These are phyloP conservation scores for Chaetodon trifasciatus DNA, from an alignment of 2,797 vertebrate species.

Conservation along the genomic window DNA sequence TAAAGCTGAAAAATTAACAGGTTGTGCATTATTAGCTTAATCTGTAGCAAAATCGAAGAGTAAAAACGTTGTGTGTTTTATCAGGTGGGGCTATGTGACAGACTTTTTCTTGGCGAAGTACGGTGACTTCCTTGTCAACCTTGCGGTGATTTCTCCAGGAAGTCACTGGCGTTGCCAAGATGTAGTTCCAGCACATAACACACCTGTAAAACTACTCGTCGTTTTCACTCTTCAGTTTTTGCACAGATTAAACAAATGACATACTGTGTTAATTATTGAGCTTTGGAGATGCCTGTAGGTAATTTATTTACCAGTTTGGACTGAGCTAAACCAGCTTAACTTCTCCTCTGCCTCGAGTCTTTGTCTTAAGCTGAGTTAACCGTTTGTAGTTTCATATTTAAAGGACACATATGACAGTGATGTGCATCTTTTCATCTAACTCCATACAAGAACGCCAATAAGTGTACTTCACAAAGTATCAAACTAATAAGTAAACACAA, in stretches of 20 bases:
- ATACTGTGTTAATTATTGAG: background rate
- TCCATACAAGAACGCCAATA: background rate
- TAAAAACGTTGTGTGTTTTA: background rate
- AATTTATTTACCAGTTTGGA: background rate
- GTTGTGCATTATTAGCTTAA: background rate
- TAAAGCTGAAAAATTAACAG: background rate
- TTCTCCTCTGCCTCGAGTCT: background rate
- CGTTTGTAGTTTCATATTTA: background rate
- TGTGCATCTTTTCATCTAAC: background rate
- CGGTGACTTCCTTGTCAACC: background rate
- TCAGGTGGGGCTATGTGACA: background rate
- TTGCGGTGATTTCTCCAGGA: background rate
- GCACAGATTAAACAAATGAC: background rate
- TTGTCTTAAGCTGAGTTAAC: background rate
- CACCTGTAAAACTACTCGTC: background rate
- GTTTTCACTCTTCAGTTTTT: background rate
- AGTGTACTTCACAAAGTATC: background rate
- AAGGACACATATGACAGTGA: background rate
- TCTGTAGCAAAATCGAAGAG: background rate
- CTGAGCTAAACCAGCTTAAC: background rate
- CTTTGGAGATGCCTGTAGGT: no score
- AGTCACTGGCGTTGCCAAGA: background rate
- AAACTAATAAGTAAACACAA: background rate
- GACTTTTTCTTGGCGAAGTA: background rate
- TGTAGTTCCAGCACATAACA: background rate